Evolutionary conservation across 2,113 vertebrate genomes (phyloP).

Genomic region (Ptyas mucosa): DNA sequence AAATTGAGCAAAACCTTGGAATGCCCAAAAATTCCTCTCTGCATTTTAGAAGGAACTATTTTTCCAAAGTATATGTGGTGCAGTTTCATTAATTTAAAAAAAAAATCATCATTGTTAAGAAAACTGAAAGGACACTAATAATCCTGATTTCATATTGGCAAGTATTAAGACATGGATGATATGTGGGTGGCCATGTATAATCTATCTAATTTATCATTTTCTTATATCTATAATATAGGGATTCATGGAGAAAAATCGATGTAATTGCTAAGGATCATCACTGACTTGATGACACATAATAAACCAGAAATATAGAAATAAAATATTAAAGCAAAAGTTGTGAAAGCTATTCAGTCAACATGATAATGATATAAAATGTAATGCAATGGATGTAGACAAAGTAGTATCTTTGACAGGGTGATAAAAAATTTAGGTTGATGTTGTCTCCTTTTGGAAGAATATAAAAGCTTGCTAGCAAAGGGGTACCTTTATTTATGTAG

Average conservation of each 20-base stretch:
- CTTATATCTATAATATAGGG: not conserved
- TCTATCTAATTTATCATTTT: not conserved
- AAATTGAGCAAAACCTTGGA: not conserved
- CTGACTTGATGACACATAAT: not conserved
- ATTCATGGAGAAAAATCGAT: not conserved
- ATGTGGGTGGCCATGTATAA: not conserved
- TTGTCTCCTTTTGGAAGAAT: not conserved
- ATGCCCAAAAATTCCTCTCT: not conserved
- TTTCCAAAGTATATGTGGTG: not conserved
- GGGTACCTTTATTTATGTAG: not conserved
- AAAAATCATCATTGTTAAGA: not conserved
- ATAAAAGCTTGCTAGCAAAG: not conserved
- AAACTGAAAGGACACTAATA: not conserved
- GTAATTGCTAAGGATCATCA: not conserved
- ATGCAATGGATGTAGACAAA: not conserved
- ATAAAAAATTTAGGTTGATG: not conserved
- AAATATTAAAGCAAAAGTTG: not conserved
- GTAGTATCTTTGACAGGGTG: not conserved
- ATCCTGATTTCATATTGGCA: not conserved
- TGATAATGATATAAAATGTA: not conserved
- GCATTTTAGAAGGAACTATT: not conserved
- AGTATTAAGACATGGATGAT: not conserved
- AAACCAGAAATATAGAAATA: not conserved
- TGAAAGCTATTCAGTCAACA: not conserved
- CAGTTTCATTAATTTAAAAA: not conserved